A percentile compares a stretch with the other conserved stretches of the same genome.
These are phyloP conservation scores for Artibeus lituratus DNA, from an alignment of 2,797 vertebrate genomes.

Conservation along the genomic window DNA sequence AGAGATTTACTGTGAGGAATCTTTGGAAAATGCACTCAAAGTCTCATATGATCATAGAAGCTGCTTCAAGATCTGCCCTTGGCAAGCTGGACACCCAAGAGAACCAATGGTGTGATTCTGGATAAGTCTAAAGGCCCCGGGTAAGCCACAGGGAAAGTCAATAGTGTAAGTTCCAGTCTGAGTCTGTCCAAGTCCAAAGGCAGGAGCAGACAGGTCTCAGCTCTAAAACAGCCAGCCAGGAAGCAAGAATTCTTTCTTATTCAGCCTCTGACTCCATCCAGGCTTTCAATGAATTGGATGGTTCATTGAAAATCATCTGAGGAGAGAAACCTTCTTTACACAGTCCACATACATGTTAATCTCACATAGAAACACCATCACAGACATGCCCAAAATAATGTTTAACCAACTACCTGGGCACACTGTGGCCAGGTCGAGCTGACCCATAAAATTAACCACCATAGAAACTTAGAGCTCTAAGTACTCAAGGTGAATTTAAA, in stretches of 20 bases:
- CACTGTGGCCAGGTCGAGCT: background rate
- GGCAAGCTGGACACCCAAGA: background rate
- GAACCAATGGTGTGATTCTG: background rate
- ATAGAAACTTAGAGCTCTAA: background rate
- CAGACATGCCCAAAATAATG: background rate
- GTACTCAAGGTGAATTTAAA: background rate
- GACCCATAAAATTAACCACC: background rate
- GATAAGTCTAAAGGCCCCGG: background rate
- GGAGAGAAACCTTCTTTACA: background rate
- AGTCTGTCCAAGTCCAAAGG: background rate
- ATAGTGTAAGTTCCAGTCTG: background rate
- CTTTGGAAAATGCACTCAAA: background rate
- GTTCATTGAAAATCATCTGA: too few species aligned
- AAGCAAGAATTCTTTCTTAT: background rate
- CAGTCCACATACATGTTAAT: background rate
- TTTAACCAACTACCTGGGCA: background rate
- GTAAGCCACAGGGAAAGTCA: background rate
- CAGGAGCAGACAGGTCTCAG: background rate
- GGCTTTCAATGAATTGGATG: background rate
- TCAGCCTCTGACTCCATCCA: background rate
- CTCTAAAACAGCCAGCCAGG: background rate
- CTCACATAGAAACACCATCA: background rate
- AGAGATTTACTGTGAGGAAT: background rate
- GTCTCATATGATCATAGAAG: background rate
- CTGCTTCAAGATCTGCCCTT: background rate